Base-by-base conservation (phyloP, 2,113 vertebrate genomes). In the Cyprinodon variegatus region DNA sequence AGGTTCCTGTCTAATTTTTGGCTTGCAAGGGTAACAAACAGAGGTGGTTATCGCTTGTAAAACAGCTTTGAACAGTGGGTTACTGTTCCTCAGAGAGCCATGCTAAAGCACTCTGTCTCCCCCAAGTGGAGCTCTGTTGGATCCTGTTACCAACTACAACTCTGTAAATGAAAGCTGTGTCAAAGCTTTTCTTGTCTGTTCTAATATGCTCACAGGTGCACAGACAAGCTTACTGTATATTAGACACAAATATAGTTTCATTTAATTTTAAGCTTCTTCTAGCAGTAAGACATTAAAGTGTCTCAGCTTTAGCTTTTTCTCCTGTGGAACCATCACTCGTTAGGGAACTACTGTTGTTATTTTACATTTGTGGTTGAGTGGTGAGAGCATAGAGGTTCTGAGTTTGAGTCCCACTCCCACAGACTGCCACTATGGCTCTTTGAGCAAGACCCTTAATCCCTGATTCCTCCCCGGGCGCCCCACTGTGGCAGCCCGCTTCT, bases 91-190 rank as follows among this genome's bases (percentile, higher is more conserved):
- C 66, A 61, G 83, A 90, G 86, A 89, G 62, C 63, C 57, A 0
- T 87, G 82, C 76, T 69, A 68, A 65, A 85, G 90, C 85, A 62
- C 92, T 92, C 78, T 93, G 92, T 93, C 92, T 85, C 92, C 92
- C 87, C 86, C 91, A 84, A 83, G 92, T 92, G 92, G 91, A 57
- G 69, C 50, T 37, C 72, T 29, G 1, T 22, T 71, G 71, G 64
- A 77, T 65, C 61, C 78, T n/a, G n/a, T 20, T 67, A 79, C 60
- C 48, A 37, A 72, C 61, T 14, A 41, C 37, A 5, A 45, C 13
- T 45, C 29, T 29, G 29, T 29, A 29, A 29, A 29, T 29, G 29
- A 29, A 29, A 29, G 29, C 29, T 29, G 29, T 43, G 67, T 41
- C 41, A 41, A 29, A 43, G 45, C 22, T 11, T 1, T 22, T 61